Evolutionary conservation across 2,888 invertebrate species (phyloP).

Genomic region (Adelphocoris suturalis): DNA sequence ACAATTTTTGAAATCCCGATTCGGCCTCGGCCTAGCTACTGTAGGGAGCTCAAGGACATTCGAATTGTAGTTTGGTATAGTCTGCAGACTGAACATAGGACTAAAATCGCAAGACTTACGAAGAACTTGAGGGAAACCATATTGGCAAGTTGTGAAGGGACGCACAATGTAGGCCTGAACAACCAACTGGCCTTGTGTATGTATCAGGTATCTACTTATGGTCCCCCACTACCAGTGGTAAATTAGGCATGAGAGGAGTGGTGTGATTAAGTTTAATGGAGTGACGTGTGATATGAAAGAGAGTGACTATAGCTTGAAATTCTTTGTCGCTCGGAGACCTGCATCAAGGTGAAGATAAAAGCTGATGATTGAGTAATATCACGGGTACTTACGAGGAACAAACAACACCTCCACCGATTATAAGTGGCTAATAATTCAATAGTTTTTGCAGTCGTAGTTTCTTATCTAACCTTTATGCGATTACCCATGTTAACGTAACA

Average conservation of each 20-base stretch:
- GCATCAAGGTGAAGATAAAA: not conserved
- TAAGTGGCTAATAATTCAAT: not conserved
- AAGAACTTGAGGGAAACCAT: slow-evolving; percentile 29
- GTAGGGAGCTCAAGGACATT: too few species aligned
- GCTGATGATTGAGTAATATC: not conserved
- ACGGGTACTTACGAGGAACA: not conserved
- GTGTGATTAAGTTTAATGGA: too few species aligned
- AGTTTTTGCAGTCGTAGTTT: not conserved
- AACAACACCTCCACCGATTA: not conserved
- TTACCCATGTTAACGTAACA: not conserved
- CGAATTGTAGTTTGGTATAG: too few species aligned
- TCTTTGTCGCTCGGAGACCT: not conserved
- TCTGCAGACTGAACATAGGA: not conserved
- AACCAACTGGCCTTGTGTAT: not conserved
- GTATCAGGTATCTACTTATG: not conserved
- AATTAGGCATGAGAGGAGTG: too few species aligned
- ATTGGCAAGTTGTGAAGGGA: not conserved
- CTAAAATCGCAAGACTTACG: not conserved
- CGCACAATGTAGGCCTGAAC: not conserved
- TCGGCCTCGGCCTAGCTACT: too few species aligned
- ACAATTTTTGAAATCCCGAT: too few species aligned
- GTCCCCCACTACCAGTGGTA: too few species aligned
- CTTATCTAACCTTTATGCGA: not conserved
- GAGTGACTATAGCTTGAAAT: not conserved
- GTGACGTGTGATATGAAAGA: not conserved